Evolutionary conservation across 2,888 invertebrate genomes (phyloP), one percentile per base, ranked within the genome.

Genomic region (Arctia plantaginis): DNA sequence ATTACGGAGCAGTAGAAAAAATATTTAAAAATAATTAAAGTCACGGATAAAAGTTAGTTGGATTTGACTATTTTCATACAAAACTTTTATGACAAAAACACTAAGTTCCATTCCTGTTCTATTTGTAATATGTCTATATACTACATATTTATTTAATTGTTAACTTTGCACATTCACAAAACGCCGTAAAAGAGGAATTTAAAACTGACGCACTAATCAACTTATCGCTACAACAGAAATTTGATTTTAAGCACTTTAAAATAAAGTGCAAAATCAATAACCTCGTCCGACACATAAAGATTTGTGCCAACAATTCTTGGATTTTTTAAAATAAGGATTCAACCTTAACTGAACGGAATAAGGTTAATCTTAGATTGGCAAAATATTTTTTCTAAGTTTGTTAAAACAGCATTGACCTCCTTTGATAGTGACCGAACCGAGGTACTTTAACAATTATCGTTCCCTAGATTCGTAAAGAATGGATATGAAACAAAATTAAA

Each of bases 361-460:
- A 66, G 66, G 66, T 41, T 39, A 35, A 44, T 55, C 27, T 71
- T 71, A 20, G 66, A 51, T 71, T 71, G 71, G 23, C 39, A 55
- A 13, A 27, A 51, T 12, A 18, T 44, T 55, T 23, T 35, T 30
- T 39, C 18, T 55, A 65, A 65, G 62, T 74, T 66, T 69, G 67
- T 65, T 55, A 35, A 30, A 12, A 69, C 66, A 71, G 66, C 71
- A 72, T 75, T 74, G 72, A 77, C 70, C 66, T 66, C 69, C 51
- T 71, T 77, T 47, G 65, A 67, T 69, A 69, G 47, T 69, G 71
- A 72, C 69, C 65, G 47, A 71, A 33, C 66, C 18, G 51, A 39
- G 27, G 59, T 72, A 66, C 66, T 66, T 66, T 27, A 66, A 66
- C 35, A 55, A 55, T 66, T 66, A 66, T 35, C 18, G 39, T 13